Evolutionary conservation across 1,140 invertebrate genomes (phyloP), one percentile per base, ranked within the genome.

Genomic region (Pinna nobilis): DNA sequence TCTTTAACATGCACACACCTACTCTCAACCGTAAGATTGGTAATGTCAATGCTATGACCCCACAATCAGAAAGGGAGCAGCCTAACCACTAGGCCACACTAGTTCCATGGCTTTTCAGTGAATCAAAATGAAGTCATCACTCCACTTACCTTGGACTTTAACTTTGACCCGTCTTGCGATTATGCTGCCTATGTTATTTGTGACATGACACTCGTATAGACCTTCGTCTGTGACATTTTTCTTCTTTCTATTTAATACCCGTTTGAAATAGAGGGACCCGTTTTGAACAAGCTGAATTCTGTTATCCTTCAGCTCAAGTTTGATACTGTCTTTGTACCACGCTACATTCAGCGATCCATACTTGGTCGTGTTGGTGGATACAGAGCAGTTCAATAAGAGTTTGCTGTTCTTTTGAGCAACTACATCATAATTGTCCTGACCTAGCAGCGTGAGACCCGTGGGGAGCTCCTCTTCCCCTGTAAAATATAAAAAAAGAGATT

Each of bases 211-310:
- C 25, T 78, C 74, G 32, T 81, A 81, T 2, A 78, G 23, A 32
- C 79, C 79, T 66, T 78, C 77, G 37, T 81, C 79, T 1, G 66
- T 75, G n/a, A 66, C 25, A 25, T 71, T 71, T 33, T 77, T 78
- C 53, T 79, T 79, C 44, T 51, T 67, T n/a, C 79, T 77, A 30
- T 79, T 81, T 25, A 61, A 33, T 35, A 88, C 79, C 70, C 79
- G 83, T 44, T 82, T 77, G 41, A 87, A 83, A 69, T 79, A 87
- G 13, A 89, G 80, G n/a, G 88, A 86, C 37, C 87, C 87, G 77
- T 89, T 88, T 64, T 71, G 32, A n/a, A 87, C 77, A 37, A 78
- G 61, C 15, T 83, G 70, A 55, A 83, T 69, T 3, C 68, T 60
- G 23, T 84, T 51, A 47, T 68, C 53, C 23, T 66, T 64, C 18